Base-by-base conservation (phyloP, 1,140 invertebrate genomes). In the Rhizoglyphus robini region DNA sequence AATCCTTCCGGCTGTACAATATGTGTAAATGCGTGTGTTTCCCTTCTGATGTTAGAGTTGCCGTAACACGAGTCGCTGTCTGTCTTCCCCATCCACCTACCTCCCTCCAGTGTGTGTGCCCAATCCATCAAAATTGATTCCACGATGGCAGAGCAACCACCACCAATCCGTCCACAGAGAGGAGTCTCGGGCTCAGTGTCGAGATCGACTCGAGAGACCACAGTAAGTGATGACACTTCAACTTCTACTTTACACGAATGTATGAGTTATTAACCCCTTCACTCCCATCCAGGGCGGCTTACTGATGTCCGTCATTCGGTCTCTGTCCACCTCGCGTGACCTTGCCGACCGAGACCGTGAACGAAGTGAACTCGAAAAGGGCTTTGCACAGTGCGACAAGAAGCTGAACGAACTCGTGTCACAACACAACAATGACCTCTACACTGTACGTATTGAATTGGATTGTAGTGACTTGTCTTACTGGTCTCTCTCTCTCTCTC, bases 311-410 rank as follows among this genome's bases (percentile, higher is more conserved):
- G 89, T 95, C 5, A 94, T 96, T 69, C 81, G 90, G 65, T 90
- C 89, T 0, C 74, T 96, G 61, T 90, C 89, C 29, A 86, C 88
- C 11, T 69, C 64, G 79, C 89, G 92, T 77, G 94, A 90, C 32
- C 90, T 90, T 76, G 90, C 95, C 73, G 90, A 96, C 74, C 79
- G 93, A 70, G 92, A 96, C 74, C 84, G 88, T 72, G 93, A 96
- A 77, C 93, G 93, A 72, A 85, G 85, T 0, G 90, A 90, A 75
- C 80, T 97, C 34, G 92, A 97, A 77, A 87, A 88, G 70, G 90
- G 93, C 74, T 96, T 88, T 73, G 88, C 88, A 74, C 83, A 85
- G 72, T 93, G 90, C 77, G 92, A 96, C 78, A 83, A 85, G 68
- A 81, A 82, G 70, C 79, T 97, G 3, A 90, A 94, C 73, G 86